Evolutionary conservation across 2,113 vertebrate species (phyloP).

Genomic region (Edolisoma coerulescens): DNA sequence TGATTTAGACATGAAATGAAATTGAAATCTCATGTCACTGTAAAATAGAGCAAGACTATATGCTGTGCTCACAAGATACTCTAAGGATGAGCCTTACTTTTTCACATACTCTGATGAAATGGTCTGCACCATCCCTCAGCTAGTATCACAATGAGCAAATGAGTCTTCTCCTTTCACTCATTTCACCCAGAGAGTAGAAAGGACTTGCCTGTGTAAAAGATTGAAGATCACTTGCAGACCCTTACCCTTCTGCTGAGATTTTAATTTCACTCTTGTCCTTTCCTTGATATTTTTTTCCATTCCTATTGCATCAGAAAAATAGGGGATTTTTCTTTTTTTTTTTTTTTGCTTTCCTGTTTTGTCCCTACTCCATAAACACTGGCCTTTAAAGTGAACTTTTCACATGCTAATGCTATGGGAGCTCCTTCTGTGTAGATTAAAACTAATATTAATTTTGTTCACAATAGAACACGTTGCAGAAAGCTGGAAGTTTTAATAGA

Average conservation of each 20-base stretch:
- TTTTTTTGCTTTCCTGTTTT: accelerated
- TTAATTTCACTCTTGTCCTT: neutral
- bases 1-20: neutral
- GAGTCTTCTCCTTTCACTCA: neutral
- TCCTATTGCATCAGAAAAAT: neutral
- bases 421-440: neutral
- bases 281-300: neutral
- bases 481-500: neutral
- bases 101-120: neutral
- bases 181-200: neutral
- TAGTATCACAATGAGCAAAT: neutral
- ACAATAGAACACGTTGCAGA: neutral
- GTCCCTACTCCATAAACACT: neutral
- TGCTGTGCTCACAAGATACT: neutral
- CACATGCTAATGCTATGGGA: neutral
- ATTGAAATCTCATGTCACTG: neutral
- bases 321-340: neutral
- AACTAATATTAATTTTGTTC: neutral
- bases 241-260: neutral
- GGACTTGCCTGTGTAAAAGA: neutral
- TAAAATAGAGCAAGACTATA: neutral
- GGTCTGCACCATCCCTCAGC: neutral
- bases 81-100: neutral
- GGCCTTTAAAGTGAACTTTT: neutral
- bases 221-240: neutral